These are phyloP conservation scores for Chaetophractus vellerosus DNA, from an alignment of 2,797 vertebrate species.

Conservation along the genomic window DNA sequence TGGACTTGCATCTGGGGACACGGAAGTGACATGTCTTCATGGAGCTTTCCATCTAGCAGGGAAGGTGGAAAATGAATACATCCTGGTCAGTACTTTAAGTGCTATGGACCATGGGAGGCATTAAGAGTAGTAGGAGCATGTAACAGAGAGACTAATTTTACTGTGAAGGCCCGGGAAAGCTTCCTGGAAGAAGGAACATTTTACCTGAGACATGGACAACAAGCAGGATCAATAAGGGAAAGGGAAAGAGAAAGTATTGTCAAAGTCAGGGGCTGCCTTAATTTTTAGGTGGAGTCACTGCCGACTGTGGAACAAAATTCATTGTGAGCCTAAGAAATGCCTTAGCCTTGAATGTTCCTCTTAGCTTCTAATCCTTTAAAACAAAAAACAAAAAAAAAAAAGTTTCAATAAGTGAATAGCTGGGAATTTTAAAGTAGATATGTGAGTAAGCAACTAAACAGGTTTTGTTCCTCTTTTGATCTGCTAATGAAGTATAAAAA, in stretches of 20 bases:
- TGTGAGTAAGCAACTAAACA: constrained; percentile 12
- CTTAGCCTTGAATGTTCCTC: not conserved
- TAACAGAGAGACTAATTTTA: not conserved
- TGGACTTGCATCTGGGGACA: not conserved
- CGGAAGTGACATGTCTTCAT: accelerated
- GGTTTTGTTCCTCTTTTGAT: constrained; percentile 27
- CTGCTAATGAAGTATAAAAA: not conserved
- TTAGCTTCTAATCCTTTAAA: not conserved
- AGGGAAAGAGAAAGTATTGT: not conserved
- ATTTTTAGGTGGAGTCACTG: constrained; percentile 25
- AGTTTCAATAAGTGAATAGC: constrained; percentile 54
- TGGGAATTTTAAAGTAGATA: not conserved
- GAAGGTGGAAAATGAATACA: not conserved
- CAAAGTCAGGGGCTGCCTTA: constrained; percentile 50
- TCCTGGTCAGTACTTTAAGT: not conserved
- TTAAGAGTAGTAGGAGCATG: not conserved
- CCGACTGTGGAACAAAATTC: constrained; percentile 16
- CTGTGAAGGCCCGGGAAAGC: not conserved
- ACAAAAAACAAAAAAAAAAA: not conserved
- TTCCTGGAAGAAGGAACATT: not conserved
- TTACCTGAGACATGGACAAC: not conserved
- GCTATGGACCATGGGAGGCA: not conserved
- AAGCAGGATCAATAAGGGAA: not conserved
- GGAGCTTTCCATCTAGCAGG: not conserved
- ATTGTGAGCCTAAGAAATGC: not conserved